phyloP scores from a whole-genome alignment of 2,113 vertebrate species.

The Zapus hudsonius region DNA sequence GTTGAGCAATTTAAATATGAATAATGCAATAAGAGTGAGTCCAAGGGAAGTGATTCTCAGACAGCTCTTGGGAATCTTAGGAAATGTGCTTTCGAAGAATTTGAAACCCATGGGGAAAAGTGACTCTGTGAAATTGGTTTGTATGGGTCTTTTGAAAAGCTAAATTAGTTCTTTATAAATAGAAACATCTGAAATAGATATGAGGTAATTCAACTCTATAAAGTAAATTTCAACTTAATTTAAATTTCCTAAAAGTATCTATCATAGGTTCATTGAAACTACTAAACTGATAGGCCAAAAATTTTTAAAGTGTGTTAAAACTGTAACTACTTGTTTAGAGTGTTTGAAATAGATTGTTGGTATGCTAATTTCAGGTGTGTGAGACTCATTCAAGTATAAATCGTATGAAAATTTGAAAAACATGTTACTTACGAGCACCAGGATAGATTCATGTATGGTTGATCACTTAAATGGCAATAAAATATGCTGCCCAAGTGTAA shows the following conservation, averaged over 20 bases:
- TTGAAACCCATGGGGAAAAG: background rate
- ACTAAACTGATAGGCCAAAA: background rate
- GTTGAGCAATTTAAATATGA: background rate
- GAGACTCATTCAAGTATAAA: background rate
- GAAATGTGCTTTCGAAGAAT: background rate
- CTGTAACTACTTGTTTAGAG: constrained; percentile 1
- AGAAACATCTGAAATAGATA: background rate
- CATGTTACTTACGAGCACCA: constrained; percentile 13
- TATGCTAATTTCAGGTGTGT: background rate
- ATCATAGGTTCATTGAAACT: background rate
- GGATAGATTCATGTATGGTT: background rate
- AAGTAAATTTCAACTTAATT: background rate
- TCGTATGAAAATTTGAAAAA: constrained; percentile 56
- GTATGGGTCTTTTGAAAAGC: background rate
- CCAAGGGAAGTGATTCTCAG: background rate
- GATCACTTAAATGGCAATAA: background rate
- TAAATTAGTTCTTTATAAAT: background rate
- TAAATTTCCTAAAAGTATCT: constrained; percentile 11
- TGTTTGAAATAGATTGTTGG: constrained; percentile 5
- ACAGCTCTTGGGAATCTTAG: background rate
- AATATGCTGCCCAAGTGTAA: background rate
- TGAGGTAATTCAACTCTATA: background rate
- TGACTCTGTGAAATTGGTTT: background rate
- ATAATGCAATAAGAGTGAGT: constrained; percentile 2
- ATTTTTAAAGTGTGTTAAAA: background rate